Percentiles rank a stretch among this genome's conserved stretches.
phyloP scores from a whole-genome alignment of 2,797 vertebrate species.

The Danio choprae region DNA sequence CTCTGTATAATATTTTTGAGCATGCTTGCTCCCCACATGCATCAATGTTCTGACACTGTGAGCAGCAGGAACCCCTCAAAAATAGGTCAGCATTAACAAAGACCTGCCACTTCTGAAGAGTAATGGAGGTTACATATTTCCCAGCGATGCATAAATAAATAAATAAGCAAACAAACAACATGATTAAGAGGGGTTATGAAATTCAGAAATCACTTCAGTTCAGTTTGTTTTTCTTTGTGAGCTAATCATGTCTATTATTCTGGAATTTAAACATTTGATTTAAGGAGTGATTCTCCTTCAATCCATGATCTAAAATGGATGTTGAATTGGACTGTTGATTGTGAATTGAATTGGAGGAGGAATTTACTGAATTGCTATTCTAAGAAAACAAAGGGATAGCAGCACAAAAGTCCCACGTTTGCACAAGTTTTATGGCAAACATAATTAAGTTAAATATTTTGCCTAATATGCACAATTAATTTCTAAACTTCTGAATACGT shows the following conservation, averaged over 20 bases:
- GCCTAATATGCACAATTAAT: background rate
- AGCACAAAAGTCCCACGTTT: background rate
- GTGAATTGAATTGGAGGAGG: background rate
- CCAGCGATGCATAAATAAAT: background rate
- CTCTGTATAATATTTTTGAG: background rate
- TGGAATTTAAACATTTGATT: no score
- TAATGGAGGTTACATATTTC: slow-evolving; percentile 40
- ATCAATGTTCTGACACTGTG: slow-evolving; percentile 31
- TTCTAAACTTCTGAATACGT: background rate
- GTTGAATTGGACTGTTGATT: background rate
- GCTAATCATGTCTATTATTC: background rate
- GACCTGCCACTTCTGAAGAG: slow-evolving; percentile 30
- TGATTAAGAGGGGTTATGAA: background rate
- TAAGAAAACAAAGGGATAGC: no score
- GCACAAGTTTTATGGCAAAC: background rate
- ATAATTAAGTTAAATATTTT: background rate
- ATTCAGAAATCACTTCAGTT: background rate
- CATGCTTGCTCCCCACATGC: slow-evolving; percentile 17
- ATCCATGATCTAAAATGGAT: background rate
- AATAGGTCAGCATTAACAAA: slow-evolving; percentile 53
- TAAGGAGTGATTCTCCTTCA: background rate
- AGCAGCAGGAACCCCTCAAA: slow-evolving; percentile 42
- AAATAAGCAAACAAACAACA: background rate
- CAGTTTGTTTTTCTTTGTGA: background rate
- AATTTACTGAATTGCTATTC: background rate